These are phyloP conservation scores for Sitta carolinensis DNA, from an alignment of 2,797 vertebrate species.

Conservation along the genomic window DNA sequence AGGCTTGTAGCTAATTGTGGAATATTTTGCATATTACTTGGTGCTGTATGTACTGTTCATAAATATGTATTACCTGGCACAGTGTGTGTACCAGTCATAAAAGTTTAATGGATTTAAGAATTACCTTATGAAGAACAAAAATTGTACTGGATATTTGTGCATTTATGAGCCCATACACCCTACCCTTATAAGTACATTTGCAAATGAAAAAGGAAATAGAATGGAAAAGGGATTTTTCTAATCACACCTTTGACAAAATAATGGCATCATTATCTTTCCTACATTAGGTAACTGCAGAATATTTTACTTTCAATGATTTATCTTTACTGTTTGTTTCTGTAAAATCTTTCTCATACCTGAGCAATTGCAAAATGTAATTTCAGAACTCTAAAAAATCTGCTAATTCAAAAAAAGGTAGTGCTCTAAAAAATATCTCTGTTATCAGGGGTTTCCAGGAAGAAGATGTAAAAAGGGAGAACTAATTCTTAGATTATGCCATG, in stretches of 20 bases:
- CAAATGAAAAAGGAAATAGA: slow-evolving; percentile 25
- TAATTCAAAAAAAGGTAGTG: neutral
- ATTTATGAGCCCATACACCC: neutral
- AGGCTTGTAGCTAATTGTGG: neutral
- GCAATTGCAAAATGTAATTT: neutral
- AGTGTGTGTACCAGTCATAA: slow-evolving; percentile 3
- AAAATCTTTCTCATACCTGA: slow-evolving; percentile 2
- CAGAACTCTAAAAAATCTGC: neutral
- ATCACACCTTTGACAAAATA: slow-evolving; percentile 35
- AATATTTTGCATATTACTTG: slow-evolving; percentile 14
- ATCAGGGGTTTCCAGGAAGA: slow-evolving; percentile 51
- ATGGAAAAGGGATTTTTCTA: slow-evolving; percentile 4
- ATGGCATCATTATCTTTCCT: neutral
- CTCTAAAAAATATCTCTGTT: slow-evolving; percentile 50
- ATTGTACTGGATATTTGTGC: neutral
- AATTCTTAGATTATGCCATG: slow-evolving; percentile 36
- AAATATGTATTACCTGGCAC: slow-evolving; percentile 25
- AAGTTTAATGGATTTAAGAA: slow-evolving; percentile 27
- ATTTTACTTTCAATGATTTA: neutral
- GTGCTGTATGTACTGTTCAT: neutral
- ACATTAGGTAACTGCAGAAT: neutral
- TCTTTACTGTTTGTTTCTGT: neutral
- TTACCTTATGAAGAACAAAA: slow-evolving; percentile 14
- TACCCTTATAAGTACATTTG: neutral
- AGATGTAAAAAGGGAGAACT: slow-evolving; percentile 42